A percentile compares a stretch with the other conserved stretches of the same genome.
Evolutionary conservation across 2,888 invertebrate genomes (phyloP).

Genomic region (Parnassius mnemosyne): DNA sequence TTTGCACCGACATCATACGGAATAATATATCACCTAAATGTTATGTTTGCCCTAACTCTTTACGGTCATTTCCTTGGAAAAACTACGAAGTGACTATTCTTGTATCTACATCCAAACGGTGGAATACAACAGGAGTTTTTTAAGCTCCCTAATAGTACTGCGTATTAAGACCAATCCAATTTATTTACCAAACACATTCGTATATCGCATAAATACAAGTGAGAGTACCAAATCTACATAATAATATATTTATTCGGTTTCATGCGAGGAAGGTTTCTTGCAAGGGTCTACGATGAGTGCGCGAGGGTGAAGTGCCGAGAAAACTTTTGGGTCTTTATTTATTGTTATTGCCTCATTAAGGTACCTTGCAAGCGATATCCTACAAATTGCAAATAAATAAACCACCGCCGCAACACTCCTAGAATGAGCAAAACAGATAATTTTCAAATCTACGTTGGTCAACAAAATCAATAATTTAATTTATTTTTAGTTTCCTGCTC

Average conservation of each 20-base stretch:
- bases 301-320: slow-evolving; percentile 66
- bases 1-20: too few relatives aligned
- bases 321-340: slow-evolving; percentile 80
- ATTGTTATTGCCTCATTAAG: slow-evolving; percentile 81
- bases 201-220: slow-evolving; percentile 28
- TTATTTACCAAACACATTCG: slow-evolving; percentile 15
- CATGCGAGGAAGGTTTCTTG: slow-evolving; percentile 70
- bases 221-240: slow-evolving; percentile 42
- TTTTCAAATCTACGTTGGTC: slow-evolving; percentile 33
- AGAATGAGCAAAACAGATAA: slow-evolving; percentile 60
- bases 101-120: too few relatives aligned
- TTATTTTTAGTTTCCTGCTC: too few relatives aligned
- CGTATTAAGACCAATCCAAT: slow-evolving; percentile 23
- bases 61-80: too few relatives aligned
- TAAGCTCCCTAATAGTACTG: slow-evolving; percentile 1
- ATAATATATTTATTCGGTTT: slow-evolving; percentile 58
- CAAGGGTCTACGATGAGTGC: slow-evolving; percentile 62
- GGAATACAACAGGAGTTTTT: not conserved
- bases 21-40: too few relatives aligned
- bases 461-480: not conserved
- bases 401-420: slow-evolving; percentile 55
- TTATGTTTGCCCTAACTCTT: too few relatives aligned
- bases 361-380: slow-evolving; percentile 76
- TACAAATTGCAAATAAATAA: slow-evolving; percentile 79
- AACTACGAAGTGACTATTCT: too few relatives aligned